Base-by-base conservation (phyloP, 2,113 vertebrate genomes). In the Aplodontia rufa region DNA sequence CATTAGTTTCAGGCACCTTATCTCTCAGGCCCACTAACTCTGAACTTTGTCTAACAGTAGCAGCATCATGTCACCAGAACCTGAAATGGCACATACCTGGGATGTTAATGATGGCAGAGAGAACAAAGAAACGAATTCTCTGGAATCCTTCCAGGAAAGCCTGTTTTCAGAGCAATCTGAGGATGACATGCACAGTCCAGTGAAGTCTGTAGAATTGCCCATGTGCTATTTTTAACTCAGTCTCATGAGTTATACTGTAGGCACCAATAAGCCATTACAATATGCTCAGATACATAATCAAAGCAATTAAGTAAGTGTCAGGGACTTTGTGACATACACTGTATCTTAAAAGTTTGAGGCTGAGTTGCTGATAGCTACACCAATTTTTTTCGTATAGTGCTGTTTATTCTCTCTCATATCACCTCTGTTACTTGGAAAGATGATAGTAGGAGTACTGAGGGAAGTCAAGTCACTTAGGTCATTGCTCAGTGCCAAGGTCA, bases 221-320 rank as follows among this genome's bases (percentile, higher is more conserved):
- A 35, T 45, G 42, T n/a, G 79, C 85, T 97, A 97, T 97, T 96
- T 96, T 97, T 97, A 97, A 78, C 79, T 95, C 24, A 37, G 58
- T 88, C 72, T 95, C 71, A 60, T 49, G 45, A 80, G 37, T 92
- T 83, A 83, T 26, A 66, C 40, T 69, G 53, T 6, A 93, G 60
- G 62, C 69, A 74, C 76, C 53, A 82, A 78, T 53, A 92, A 92
- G 80, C 82, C 49, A 71, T 85, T 89, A 82, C 49, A 91, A 17
- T 71, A 89, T 94, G 69, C 51, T 92, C 75, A 74, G 79, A 37
- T 92, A 45, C 40, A 71, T 35, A 89, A 92, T 97, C 79, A 81
- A 96, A 91, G 49, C 88, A 55, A 95, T 95, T 89, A 90, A 80
- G 51, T 92, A 84, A 76, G 64, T 93, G 95, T 75, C 80, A 81